These are phyloP conservation scores for Heliconius erato DNA, from an alignment of 2,888 invertebrate species.

Conservation along the genomic window DNA sequence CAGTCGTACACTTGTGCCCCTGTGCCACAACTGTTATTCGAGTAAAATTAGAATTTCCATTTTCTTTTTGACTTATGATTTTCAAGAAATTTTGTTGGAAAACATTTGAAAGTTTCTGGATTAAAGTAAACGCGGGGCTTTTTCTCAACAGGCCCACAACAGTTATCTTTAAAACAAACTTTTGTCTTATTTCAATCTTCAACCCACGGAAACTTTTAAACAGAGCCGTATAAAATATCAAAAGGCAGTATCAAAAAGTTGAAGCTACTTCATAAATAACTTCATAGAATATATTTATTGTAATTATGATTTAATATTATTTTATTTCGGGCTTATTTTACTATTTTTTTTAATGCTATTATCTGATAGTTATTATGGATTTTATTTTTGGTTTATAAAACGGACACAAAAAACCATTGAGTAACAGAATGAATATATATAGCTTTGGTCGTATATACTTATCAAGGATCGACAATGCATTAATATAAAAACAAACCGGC, in stretches of 20 bases:
- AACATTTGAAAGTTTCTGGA: background rate
- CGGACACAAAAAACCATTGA: too few relatives aligned
- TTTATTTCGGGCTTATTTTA: too few relatives aligned
- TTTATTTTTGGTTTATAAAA: too few relatives aligned
- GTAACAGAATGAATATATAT: too few relatives aligned
- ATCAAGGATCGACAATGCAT: too few relatives aligned
- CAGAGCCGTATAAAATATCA: background rate
- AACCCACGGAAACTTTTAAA: background rate
- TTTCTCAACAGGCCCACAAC: background rate
- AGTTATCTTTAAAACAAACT: background rate
- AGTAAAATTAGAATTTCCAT: background rate
- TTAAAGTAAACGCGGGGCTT: background rate
- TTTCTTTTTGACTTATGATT: background rate
- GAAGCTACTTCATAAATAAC: background rate
- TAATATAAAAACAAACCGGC: too few relatives aligned
- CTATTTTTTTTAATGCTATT: too few relatives aligned
- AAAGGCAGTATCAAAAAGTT: background rate
- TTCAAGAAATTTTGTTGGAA: background rate
- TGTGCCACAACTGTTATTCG: background rate
- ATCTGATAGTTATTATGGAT: too few relatives aligned
- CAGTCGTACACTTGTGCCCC: too few relatives aligned
- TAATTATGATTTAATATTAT: too few relatives aligned
- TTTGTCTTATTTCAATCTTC: slow-evolving; percentile 1
- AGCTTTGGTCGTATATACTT: too few relatives aligned
- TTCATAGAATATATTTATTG: too few relatives aligned